phyloP scores from a whole-genome alignment of 1,140 invertebrate species.

The Monochamus saltuarius region DNA sequence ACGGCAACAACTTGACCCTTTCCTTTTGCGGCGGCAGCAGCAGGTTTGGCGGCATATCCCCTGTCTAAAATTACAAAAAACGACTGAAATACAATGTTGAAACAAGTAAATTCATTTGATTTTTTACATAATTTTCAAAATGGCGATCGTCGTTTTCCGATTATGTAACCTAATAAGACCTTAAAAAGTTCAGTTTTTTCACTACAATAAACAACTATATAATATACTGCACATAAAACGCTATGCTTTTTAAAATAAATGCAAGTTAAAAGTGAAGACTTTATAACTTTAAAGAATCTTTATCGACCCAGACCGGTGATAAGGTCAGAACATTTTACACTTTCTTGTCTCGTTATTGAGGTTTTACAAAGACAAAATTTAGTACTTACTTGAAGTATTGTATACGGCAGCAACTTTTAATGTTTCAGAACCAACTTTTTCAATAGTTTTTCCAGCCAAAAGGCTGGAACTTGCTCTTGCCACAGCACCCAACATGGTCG shows the following conservation, averaged over 20 bases:
- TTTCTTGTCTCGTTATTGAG: no score
- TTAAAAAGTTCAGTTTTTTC: no score
- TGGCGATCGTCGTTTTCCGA: constrained; percentile 24
- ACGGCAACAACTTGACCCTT: constrained; percentile 87
- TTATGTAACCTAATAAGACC: constrained; percentile 38
- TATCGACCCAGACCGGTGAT: no score
- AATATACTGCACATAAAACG: no score
- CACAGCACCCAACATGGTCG: constrained; percentile 51
- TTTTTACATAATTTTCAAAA: constrained; percentile 38
- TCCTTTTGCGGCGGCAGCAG: constrained; percentile 53
- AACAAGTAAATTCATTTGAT: not conserved
- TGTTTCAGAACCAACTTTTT: constrained; percentile 48
- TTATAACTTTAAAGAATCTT: no score
- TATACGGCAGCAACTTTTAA: constrained; percentile 43
- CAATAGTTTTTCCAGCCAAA: constrained; percentile 50
- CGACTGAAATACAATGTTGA: not conserved
- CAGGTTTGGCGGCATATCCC: constrained; percentile 51
- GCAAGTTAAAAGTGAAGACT: no score
- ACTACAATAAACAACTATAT: no score
- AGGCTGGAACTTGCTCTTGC: constrained; percentile 48
- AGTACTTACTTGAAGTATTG: constrained; percentile 40
- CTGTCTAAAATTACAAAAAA: constrained; percentile 37
- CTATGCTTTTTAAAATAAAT: no score
- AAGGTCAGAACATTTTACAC: no score
- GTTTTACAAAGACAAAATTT: no score